These are phyloP conservation scores for Machimus atricapillus DNA, from an alignment of 2,888 invertebrate species.

Conservation along the genomic window DNA sequence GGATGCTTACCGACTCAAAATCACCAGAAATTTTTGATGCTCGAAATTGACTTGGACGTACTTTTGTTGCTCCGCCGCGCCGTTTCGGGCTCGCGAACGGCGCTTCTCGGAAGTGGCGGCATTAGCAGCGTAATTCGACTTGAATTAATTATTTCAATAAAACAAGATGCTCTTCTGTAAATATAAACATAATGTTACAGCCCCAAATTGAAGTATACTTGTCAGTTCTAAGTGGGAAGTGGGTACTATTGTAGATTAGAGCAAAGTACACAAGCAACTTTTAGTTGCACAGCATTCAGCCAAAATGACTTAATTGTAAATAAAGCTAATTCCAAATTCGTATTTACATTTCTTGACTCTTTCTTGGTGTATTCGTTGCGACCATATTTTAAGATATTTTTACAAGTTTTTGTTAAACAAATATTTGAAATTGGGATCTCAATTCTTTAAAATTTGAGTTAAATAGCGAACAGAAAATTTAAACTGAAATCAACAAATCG, in stretches of 20 bases:
- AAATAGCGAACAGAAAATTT: too few species aligned
- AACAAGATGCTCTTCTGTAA: not conserved
- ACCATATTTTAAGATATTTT: not conserved
- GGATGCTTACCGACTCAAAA: slow-evolving; percentile 12
- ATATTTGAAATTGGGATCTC: too few species aligned
- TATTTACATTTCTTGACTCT: not conserved
- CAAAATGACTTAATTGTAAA: not conserved
- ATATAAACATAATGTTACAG: not conserved
- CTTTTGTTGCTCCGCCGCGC: not conserved
- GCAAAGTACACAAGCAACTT: not conserved
- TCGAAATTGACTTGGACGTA: not conserved
- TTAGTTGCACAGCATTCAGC: not conserved
- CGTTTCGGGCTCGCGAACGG: not conserved
- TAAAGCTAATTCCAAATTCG: not conserved
- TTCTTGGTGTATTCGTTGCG: not conserved
- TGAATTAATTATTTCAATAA: not conserved
- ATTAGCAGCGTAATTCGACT: not conserved
- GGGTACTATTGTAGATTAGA: not conserved
- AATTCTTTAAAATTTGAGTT: too few species aligned
- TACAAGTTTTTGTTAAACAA: too few species aligned
- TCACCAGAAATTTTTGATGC: not conserved
- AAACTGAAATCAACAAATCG: too few species aligned
- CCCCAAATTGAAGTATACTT: not conserved
- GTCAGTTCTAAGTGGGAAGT: not conserved
- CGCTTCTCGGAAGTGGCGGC: not conserved